Base-by-base conservation (phyloP, 1,140 invertebrate species). In the Chymomyza costata region DNA sequence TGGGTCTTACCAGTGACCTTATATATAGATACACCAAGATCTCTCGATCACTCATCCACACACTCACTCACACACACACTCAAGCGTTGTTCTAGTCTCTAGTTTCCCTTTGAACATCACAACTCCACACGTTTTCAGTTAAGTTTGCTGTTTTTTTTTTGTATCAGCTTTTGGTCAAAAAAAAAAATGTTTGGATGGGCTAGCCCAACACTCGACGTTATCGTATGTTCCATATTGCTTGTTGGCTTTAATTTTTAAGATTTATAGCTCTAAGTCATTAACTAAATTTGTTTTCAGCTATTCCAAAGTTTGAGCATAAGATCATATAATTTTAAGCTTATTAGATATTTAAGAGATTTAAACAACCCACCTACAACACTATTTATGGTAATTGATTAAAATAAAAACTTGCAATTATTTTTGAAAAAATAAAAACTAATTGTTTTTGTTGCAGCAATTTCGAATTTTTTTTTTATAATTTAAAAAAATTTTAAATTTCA, bases 71-170 rank as follows among this genome's bases (percentile, higher is more conserved):
- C 17, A 19, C 10, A 48, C 14, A 57, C 37, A 80, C 67, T 74
- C 62, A 69, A 62, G 70, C 70, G 76, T 82, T 82, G 76, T 82
- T 82, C 76, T 82, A 82, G 76, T 82, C 76, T 70, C 60, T 82
- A 81, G 54, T 69, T 65, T 56, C 57, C 54, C 49, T 17, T 13
- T 30, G 17, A 44, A 21, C 18, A 44, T 50, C 47, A 32, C 41
- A 21, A 46, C 39, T 43, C n/a, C 13, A 35, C 49, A 25, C 51
- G 11, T 38, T 34, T 48, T 49, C 43, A 30, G 8, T 3, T 34
- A 34, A 14, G 13, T 34, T 34, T 3, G 13, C 13, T 34, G 25
- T 5, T 28, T 28, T 6, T 28, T 28, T 28, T 28, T 28, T 28
- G 25, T 28, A 6, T 6, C 25, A 6, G n/a, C n/a, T n/a, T n/a